Evolutionary conservation across 2,888 invertebrate genomes (phyloP), one percentile per base, ranked within the genome.

Genomic region (Drosophila mulleri): DNA sequence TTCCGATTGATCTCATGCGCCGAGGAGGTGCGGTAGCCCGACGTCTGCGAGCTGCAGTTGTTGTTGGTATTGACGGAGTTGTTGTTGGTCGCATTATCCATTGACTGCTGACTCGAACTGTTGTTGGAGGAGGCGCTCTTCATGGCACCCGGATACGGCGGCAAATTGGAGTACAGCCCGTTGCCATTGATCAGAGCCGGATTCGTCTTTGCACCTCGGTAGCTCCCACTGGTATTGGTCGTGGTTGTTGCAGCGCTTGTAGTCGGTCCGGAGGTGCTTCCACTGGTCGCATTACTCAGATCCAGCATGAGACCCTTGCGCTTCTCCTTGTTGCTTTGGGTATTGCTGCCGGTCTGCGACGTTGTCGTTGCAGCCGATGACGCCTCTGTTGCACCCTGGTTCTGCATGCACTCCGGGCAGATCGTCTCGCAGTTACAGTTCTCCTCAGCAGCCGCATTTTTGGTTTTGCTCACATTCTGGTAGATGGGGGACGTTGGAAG

Each of bases 301-400:
- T 96, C 96, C 89, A 96, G 93, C 92, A 94, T 94, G 80, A 96
- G 93, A 81, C 94, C 94, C 75, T 93, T 93, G 23, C 93, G 92
- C 70, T 94, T 93, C 44, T 93, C 92, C 66, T 91, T 92, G 62
- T 89, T 86, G 56, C 82, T 84, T 20, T 81, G 80, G 26, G 35
- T 26, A 42, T 26, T 57, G 29, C 41, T 35, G 9, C 41, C 35
- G 1, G 53, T 11, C 16, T 42, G 1, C 23, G 62, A n/a, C 9
- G 23, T 1, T 4, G 56, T 26, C 8, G 56, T 26, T 39, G 45
- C n/a, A 3, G 47, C 12, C 16, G 48, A 23, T 0, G 61, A 48
- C 58, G 48, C 20, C 20, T 63, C 45, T 14, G 66, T 12, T 16
- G 52, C 41, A 2, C 66, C 58, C n/a, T 72, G 72, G 56, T 88